A percentile compares a stretch with the other conserved stretches of the same genome.
These are phyloP conservation scores for Tineola bisselliella DNA, from an alignment of 2,888 invertebrate genomes.

Conservation along the genomic window DNA sequence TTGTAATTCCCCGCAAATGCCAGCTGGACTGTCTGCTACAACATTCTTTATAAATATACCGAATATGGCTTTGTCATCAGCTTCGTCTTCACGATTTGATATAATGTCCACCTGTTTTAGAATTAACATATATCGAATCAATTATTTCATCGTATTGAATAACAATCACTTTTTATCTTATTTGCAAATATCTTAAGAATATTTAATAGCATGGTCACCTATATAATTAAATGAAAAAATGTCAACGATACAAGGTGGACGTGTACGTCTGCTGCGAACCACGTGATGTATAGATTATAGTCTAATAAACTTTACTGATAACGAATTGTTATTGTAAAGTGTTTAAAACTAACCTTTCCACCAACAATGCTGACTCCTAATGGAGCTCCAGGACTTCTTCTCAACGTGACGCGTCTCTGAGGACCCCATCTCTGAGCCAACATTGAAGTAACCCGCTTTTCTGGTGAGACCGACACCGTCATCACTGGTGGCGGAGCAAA, in stretches of 20 bases:
- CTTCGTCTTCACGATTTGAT: constrained; percentile 72
- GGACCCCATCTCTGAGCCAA: constrained; percentile 85
- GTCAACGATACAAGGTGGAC: no score
- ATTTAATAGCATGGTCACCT: no score
- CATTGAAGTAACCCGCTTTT: constrained; percentile 35
- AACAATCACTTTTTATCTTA: no score
- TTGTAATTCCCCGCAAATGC: constrained; percentile 85
- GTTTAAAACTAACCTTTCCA: constrained; percentile 76
- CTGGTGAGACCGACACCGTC: constrained; percentile 59
- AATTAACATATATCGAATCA: no score
- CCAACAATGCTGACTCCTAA: constrained; percentile 98
- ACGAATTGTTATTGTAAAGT: background rate
- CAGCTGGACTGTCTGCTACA: constrained; percentile 93
- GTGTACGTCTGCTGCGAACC: no score
- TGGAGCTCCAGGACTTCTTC: constrained; percentile 75
- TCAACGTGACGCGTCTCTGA: constrained; percentile 77
- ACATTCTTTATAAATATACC: constrained; percentile 99
- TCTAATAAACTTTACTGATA: no score
- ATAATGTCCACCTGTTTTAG: constrained; percentile 75
- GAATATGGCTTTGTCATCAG: constrained; percentile 80
- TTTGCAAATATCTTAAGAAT: no score
- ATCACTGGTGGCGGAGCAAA: constrained; percentile 40
- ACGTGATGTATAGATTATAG: no score
- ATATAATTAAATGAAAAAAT: no score
- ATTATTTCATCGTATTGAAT: no score